phyloP scores from a whole-genome alignment of 2,113 vertebrate genomes.

The Acrocephalus arundinaceus region DNA sequence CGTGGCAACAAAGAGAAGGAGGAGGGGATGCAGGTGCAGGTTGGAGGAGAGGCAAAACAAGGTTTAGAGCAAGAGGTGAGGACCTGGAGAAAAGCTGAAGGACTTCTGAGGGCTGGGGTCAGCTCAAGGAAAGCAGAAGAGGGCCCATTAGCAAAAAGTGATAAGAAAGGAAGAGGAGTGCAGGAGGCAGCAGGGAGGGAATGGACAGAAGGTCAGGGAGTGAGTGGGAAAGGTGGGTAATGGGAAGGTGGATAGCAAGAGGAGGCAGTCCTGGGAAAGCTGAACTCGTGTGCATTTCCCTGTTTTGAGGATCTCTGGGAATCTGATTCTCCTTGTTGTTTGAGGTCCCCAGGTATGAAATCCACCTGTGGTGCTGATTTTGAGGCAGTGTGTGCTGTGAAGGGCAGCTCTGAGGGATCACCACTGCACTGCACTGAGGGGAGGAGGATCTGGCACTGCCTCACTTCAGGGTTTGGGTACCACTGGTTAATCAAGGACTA shows the following conservation, averaged over 20 bases:
- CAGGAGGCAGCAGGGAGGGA: neutral
- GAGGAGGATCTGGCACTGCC: neutral
- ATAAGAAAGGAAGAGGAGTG: neutral
- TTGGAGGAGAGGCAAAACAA: neutral
- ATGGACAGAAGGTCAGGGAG: neutral
- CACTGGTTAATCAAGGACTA: constrained; percentile 10
- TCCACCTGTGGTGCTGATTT: neutral
- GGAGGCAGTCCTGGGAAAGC: neutral
- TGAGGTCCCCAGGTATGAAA: neutral
- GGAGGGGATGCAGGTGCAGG: neutral
- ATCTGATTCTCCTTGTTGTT: neutral
- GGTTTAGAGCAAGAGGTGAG: neutral
- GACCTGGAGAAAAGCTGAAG: neutral
- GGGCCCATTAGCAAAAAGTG: neutral
- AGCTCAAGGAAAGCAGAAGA: neutral
- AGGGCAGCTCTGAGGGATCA: neutral
- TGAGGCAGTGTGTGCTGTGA: neutral
- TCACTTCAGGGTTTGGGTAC: neutral
- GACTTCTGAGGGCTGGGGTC: neutral
- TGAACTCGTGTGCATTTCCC: neutral
- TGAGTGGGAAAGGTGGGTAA: neutral
- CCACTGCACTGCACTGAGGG: neutral
- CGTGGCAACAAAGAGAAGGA: neutral
- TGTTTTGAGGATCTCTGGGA: neutral
- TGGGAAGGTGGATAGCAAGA: neutral